A percentile compares a stretch with the other conserved stretches of the same genome.
These are phyloP conservation scores for Tupiocoris notatus DNA, from an alignment of 2,888 invertebrate species.

Conservation along the genomic window DNA sequence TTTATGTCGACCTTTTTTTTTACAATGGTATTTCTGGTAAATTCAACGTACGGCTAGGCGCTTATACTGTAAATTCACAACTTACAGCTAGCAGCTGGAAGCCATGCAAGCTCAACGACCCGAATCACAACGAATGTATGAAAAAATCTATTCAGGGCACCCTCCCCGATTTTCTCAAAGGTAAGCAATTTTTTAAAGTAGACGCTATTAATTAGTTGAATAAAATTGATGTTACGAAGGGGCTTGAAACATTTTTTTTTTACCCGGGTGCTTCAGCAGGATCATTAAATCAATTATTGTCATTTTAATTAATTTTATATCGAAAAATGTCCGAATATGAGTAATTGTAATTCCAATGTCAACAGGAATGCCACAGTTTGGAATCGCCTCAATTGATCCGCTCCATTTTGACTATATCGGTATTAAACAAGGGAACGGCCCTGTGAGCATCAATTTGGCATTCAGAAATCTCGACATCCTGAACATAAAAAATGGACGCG, in stretches of 20 bases:
- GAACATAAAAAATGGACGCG: neutral
- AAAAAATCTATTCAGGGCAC: slow-evolving; percentile 15
- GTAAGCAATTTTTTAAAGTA: slow-evolving; percentile 11
- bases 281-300: no score
- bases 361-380: slow-evolving; percentile 49
- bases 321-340: no score
- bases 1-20: no score
- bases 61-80: neutral
- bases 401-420: slow-evolving; percentile 47
- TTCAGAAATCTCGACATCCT: slow-evolving; percentile 45
- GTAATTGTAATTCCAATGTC: no score
- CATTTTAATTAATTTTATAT: no score
- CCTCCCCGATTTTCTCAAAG: slow-evolving; percentile 17
- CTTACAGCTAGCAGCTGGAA: slow-evolving; percentile 18
- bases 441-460: slow-evolving; percentile 48
- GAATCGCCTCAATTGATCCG: slow-evolving; percentile 50
- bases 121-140: slow-evolving; percentile 32
- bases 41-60: no score
- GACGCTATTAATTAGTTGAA: neutral
- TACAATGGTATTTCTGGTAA: no score
- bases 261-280: no score
- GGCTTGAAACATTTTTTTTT: no score
- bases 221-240: no score
- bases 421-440: slow-evolving; percentile 48
- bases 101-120: slow-evolving; percentile 25